Base-by-base conservation (phyloP, 2,888 invertebrate genomes). In the Dromius quadrimaculatus region DNA sequence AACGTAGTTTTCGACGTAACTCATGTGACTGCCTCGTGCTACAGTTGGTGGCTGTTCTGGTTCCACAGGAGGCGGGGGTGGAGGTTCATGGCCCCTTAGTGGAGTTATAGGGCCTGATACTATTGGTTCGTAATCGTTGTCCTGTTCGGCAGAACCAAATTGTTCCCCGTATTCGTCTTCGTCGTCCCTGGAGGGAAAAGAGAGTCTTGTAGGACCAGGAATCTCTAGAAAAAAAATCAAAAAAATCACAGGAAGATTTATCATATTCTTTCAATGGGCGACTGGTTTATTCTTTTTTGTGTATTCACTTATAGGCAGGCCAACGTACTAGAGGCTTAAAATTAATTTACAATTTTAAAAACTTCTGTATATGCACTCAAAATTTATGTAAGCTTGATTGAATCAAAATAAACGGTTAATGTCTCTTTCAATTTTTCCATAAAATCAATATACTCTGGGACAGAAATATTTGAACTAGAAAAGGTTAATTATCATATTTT, bases 61-160 rank as follows among this genome's bases (percentile, higher is more conserved):
- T 13, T 23, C 28, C 1, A 3, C 47, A 11, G 38, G 69, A 36
- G 19, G 54, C 22, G 41, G 63, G 73, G 72, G 15, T 74, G 73
- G 11, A 74, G 69, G 17, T 66, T 70, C 13, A 73, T 32, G 15
- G 76, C 75, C 41, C 74, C 73, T 17, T 73, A 72, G 13, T 15
- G 71, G 45, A 13, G 50, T 38, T 9, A 70, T 69, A 9, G 73
- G 73, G 9, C 69, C 71, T 11, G 74, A 76, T 15, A 76, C 76
- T 54, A 79, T 80, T 13, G 78, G 72, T 36, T 81, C 79, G 71
- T 77, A 70, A 28, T 87, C 88, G 77, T 87, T 87, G 74, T 91
- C 90, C 76, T 89, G 88, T 72, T 90, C 88, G 20, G 90, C 90
- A 9, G 91, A 90, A 19, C 90, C 90, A 73, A 88, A 88, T 76